phyloP scores from a whole-genome alignment of 2,797 vertebrate genomes.

The Ctenopoma kingsleyae region DNA sequence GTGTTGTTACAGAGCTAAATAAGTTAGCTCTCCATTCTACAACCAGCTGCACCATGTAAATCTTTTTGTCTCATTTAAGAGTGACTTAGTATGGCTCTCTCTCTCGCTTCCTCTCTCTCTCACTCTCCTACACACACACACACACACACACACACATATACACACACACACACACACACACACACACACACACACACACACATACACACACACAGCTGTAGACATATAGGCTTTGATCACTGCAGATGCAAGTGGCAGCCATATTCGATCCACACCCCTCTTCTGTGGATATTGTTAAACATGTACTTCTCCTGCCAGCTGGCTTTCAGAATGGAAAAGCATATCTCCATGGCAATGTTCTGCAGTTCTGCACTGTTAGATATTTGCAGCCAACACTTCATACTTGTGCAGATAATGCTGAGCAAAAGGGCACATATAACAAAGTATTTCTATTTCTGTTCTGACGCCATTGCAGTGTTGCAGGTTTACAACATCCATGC shows the following conservation, averaged over 20 bases:
- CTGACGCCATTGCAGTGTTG: constrained; percentile 11
- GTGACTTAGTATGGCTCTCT: constrained; percentile 41
- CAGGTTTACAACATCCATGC: constrained; percentile 5
- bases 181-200: constrained; percentile 17
- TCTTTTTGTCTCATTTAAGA: constrained; percentile 70
- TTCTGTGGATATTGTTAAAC: constrained; percentile 78
- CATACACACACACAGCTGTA: constrained; percentile 49
- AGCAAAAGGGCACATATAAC: constrained; percentile 33
- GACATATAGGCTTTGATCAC: constrained; percentile 72
- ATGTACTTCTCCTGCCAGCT: constrained; percentile 74
- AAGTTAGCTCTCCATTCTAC: constrained; percentile 40
- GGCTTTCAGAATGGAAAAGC: constrained; percentile 65
- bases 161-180: constrained; percentile 36
- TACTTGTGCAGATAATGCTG: constrained; percentile 52
- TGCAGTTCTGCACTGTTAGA: constrained; percentile 50
- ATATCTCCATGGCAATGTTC: constrained; percentile 74
- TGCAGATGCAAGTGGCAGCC: constrained; percentile 69
- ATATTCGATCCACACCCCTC: constrained; percentile 73
- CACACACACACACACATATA: constrained; percentile 17
- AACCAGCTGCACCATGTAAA: constrained; percentile 67
- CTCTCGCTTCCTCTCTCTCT: constrained; percentile 2
- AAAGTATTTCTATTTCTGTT: constrained; percentile 32
- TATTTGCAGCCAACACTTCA: constrained; percentile 61
- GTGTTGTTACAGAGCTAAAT: constrained; percentile 50
- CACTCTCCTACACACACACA: constrained; percentile 12